A percentile compares a stretch with the other conserved stretches of the same genome.
These are phyloP conservation scores for Limanda limanda DNA, from an alignment of 2,113 vertebrate species.

Conservation along the genomic window DNA sequence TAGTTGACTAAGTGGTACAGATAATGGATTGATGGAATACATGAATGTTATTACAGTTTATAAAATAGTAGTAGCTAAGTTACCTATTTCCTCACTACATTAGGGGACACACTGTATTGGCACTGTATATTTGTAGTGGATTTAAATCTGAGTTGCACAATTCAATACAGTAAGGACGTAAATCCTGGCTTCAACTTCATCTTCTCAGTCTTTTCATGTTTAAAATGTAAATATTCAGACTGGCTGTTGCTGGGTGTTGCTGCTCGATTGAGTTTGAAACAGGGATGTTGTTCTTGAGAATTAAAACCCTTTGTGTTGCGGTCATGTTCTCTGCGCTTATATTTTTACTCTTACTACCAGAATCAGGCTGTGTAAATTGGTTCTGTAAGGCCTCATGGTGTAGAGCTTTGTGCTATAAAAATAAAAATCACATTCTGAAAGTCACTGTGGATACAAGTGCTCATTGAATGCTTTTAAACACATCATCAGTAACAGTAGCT, in stretches of 20 bases:
- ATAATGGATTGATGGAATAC: no score
- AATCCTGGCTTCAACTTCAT: no score
- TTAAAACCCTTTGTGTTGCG: constrained; percentile 5
- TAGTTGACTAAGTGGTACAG: no score
- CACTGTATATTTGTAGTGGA: no score
- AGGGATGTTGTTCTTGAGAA: background rate
- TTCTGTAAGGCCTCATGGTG: background rate
- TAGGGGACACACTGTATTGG: no score
- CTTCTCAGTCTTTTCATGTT: no score
- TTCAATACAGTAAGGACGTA: no score
- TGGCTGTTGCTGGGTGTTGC: background rate
- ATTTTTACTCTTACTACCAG: background rate
- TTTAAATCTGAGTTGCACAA: no score
- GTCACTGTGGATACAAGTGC: constrained; percentile 1
- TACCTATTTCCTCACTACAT: no score
- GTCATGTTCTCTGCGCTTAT: background rate
- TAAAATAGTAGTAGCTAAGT: no score
- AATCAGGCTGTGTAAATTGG: constrained; percentile 14
- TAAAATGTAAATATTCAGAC: background rate
- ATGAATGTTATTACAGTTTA: no score
- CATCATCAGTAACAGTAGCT: constrained; percentile 6
- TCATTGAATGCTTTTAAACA: constrained; percentile 20
- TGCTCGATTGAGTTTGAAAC: background rate
- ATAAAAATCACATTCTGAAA: constrained; percentile 4
- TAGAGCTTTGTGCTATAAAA: background rate